Base-by-base conservation (phyloP, 2,797 vertebrate genomes). In the Melanotaenia trifasciata region DNA sequence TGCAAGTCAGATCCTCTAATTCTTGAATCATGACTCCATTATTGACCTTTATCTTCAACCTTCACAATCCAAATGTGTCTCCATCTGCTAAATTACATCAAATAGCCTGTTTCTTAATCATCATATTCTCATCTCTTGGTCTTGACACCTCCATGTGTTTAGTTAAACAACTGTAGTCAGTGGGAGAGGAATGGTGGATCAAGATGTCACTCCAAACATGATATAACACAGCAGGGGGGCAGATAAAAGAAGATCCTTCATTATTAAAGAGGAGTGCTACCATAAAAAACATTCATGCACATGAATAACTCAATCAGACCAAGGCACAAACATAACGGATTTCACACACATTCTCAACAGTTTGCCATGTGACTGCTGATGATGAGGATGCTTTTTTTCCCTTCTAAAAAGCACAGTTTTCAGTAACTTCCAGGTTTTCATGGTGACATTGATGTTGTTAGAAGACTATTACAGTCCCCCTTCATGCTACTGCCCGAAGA, bases 231-330 rank as follows among this genome's bases (percentile, higher is more conserved):
- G 64, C 54, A 45, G 40, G 53, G 63, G 81, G 67, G 81, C 69
- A 68, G 71, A 69, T 70, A 81, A 82, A 81, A 80, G 65, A 78
- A 63, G 63, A 62, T 84, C 56, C 65, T 93, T 86, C 84, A 92
- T 93, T 92, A 92, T 93, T 92, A 83, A 92, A 84, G 57, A 87
- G 78, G 72, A 76, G 77, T 74, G 69, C 78, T 75, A 54, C 89
- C 91, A 93, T 92, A 91, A 91, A 74, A 79, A 76, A 83, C 84
- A 87, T 92, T 91, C 88, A 90, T 87, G 90, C 81, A 86, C 78
- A 84, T 87, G 77, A 86, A 65, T 84, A 81, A 89, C 84, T 86
- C 64, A 28, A 87, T 89, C 68, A 87, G 61, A 84, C 76, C 30
- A 30, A 20, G 40, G 73, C 74, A 69, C 66, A 51, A 63, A 60